Base-by-base conservation (phyloP, 1,140 invertebrate species). In the Prorops nasuta region DNA sequence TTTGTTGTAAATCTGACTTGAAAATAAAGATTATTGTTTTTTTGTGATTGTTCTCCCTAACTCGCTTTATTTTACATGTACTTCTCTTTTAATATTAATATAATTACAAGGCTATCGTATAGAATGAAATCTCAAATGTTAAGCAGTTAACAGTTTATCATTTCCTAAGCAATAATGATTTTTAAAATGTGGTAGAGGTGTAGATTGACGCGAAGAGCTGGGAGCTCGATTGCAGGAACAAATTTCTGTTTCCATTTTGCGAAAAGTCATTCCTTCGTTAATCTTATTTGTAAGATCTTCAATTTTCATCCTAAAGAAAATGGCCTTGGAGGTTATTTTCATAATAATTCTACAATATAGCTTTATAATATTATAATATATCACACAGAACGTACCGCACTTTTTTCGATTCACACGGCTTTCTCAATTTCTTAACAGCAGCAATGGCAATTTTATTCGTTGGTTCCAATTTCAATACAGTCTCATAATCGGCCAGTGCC, bases 401-500 rank as follows among this genome's bases (percentile, higher is more conserved):
- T 54, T 54, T 64, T 43, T 39, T 65, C 0, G 51, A 51, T 15
- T 57, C 41, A 7, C 38, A 40, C 12, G 49, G 50, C 47, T 56
- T 44, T 24, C 56, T 63, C 21, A 75, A 44, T 40, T 56, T 66
- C 17, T 60, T 61, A 0, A 72, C 47, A 1, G 54, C 54, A 1
- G 28, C 15, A 36, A 60, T 65, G 2, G 69, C 71, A 2, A 38
- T 28, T 37, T 56, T 49, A 38, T 75, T 71, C 0, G 41, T 57
- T 1, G 65, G 56, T 16, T 70, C 63, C 4, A 64, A 17, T 42
- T 44, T 57, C 17, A 73, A 45, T 39, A 56, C 63, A 14, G 50
- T 24, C 44, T 69, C 60, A 22, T 69, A 75, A 50, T 75, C 71
- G 4, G 9, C 35, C 32, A 69, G 51, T 17, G 71, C 69, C 71